Evolutionary conservation across 2,797 vertebrate genomes (phyloP).

Genomic region (Cossypha caffra): DNA sequence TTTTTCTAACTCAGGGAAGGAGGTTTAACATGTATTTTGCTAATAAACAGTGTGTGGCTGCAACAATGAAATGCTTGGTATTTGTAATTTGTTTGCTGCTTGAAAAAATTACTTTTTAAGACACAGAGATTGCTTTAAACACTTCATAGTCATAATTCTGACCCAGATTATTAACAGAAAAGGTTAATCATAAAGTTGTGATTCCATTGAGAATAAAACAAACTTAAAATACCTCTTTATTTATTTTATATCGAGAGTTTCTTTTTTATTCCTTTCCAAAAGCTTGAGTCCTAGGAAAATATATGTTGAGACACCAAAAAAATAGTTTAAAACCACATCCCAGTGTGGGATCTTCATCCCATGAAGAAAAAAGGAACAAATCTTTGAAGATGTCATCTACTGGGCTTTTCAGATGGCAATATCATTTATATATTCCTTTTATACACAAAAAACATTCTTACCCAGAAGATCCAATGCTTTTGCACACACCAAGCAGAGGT

Average conservation of each 20-base stretch:
- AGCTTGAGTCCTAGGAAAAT: neutral
- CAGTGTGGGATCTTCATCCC: neutral
- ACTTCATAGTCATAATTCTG: neutral
- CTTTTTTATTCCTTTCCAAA: neutral
- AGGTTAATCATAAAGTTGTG: neutral
- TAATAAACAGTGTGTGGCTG: neutral
- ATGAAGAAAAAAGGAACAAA: neutral
- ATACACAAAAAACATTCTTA: slow-evolving; percentile 74
- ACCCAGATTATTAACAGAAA: neutral
- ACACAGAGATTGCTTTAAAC: neutral
- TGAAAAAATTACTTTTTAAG: neutral
- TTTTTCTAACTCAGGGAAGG: neutral
- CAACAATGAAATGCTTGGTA: neutral
- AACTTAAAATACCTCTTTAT: neutral
- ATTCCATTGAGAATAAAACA: neutral
- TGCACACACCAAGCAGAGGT: slow-evolving; percentile 94
- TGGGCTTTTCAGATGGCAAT: neutral
- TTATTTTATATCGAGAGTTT: neutral
- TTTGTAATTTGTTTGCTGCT: neutral
- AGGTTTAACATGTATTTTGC: neutral
- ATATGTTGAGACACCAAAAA: neutral
- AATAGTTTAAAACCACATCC: neutral
- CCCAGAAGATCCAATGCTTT: slow-evolving; percentile 96
- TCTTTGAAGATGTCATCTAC: neutral
- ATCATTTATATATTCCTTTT: neutral